Conservation (phyloP, 2,888 invertebrate species). For the Syrista parreyssii region DNA sequence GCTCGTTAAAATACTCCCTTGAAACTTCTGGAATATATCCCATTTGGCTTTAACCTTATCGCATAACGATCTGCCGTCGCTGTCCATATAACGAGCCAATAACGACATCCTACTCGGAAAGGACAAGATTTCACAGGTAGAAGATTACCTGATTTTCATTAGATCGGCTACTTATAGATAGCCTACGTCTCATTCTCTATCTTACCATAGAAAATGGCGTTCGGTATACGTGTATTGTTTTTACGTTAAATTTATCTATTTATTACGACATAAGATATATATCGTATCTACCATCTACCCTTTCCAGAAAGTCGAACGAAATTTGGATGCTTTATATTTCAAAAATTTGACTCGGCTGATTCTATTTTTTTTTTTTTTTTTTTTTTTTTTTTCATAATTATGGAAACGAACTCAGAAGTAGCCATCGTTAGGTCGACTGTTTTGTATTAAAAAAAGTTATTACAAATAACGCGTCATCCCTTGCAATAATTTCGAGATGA, state of each 20-base stretch:
- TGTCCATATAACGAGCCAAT: slow-evolving; percentile 19
- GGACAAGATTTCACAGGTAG: slow-evolving; percentile 1
- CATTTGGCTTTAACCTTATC: slow-evolving; percentile 14
- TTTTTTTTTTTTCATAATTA: neutral
- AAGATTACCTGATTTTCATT: neutral
- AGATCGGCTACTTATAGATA: neutral
- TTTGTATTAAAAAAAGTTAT: neutral
- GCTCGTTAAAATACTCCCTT: slow-evolving; percentile 42
- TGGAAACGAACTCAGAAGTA: neutral
- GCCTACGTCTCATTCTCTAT: neutral
- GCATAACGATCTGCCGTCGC: slow-evolving; percentile 20
- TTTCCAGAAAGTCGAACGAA: neutral
- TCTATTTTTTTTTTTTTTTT: neutral
- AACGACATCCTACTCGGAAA: neutral
- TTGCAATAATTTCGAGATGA: neutral
- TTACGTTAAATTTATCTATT: neutral
- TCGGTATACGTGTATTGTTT: neutral
- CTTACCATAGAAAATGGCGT: neutral
- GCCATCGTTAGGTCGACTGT: neutral
- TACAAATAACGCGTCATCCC: neutral
- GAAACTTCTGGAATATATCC: slow-evolving; percentile 30
- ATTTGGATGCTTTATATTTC: neutral
- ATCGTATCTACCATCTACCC: no score
- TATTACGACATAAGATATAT: neutral
- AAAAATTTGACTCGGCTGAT: neutral